Conservation (phyloP, 2,888 invertebrate genomes). For the Acholoe squamosa region DNA sequence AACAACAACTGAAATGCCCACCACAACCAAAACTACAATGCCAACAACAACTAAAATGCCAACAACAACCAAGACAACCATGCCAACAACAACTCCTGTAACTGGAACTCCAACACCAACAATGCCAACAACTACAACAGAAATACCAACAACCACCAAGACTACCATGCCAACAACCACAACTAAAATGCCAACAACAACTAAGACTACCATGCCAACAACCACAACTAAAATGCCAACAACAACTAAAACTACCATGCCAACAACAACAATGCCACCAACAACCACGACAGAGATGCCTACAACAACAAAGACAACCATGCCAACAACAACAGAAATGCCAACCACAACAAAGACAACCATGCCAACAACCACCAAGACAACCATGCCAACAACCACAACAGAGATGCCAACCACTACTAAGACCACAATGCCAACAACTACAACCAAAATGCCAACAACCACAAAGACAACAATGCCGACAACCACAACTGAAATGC, state of each 20-base stretch:
- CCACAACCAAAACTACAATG: neutral
- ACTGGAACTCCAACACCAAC: neutral
- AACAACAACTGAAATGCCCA: neutral
- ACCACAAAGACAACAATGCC: neutral
- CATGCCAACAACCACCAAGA: neutral
- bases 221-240: neutral
- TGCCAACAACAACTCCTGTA: neutral
- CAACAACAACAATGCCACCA: too few relatives aligned
- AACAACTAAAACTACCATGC: neutral
- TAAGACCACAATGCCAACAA: too few relatives aligned
- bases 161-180: neutral
- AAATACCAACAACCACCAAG: neutral
- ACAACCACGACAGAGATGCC: neutral
- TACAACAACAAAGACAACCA: neutral
- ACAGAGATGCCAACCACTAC: too few relatives aligned
- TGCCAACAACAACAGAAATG: neutral
- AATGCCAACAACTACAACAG: neutral
- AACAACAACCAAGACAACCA: conserved; percentile 4
- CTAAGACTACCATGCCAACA: neutral
- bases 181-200: neutral
- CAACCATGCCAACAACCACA: neutral
- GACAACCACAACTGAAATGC: neutral
- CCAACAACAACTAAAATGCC: neutral
- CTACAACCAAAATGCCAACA: neutral
- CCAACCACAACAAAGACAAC: neutral